Evolutionary conservation across 2,797 vertebrate species (phyloP), one percentile per base, ranked within the genome.

Genomic region (Cephalopachus bancanus): DNA sequence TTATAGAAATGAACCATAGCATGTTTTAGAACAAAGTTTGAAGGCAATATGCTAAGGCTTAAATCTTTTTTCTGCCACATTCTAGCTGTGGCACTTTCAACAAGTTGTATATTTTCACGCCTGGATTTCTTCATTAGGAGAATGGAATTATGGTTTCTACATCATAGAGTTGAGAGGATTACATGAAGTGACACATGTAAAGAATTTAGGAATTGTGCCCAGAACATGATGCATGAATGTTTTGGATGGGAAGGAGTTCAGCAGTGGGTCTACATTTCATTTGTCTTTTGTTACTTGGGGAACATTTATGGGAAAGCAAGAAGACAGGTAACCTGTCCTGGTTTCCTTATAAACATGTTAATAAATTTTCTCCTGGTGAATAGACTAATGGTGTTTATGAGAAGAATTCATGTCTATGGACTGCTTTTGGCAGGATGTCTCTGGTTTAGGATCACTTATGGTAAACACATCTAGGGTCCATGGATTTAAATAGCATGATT

Each of bases 41-140:
- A 95, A 89, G 78, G 51, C 28, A 33, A 5, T 3, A 14, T 89
- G 19, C 64, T 85, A 86, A 79, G 26, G 90, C 26, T 92, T 89
- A 96, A 87, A 84, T 87, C 17, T 59, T 79, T 60, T 4, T 57
- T 96, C 69, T 97, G 26, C 81, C 33, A 62, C 3, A 83, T 91
- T 81, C 20, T 88, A 59, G 55, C 59, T 95, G 10, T 86, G 71
- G 69, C 33, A 74, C 44, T 75, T 96, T 92, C 30, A 91, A 62
- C 1, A 62, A 83, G 30, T 94, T 92, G 49, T 44, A 83, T 83
- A 55, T 85, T 87, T 79, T 71, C 11, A 57, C 83, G 2, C 12
- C 44, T 83, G n/a, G 90, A 83, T 89, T 94, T 92, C 57, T 86
- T 95, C 83, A 90, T 75, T 78, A 95, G 44, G 67, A 90, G 96